phyloP scores from a whole-genome alignment of 1,140 invertebrate genomes.

The Meloidogyne hapla region DNA sequence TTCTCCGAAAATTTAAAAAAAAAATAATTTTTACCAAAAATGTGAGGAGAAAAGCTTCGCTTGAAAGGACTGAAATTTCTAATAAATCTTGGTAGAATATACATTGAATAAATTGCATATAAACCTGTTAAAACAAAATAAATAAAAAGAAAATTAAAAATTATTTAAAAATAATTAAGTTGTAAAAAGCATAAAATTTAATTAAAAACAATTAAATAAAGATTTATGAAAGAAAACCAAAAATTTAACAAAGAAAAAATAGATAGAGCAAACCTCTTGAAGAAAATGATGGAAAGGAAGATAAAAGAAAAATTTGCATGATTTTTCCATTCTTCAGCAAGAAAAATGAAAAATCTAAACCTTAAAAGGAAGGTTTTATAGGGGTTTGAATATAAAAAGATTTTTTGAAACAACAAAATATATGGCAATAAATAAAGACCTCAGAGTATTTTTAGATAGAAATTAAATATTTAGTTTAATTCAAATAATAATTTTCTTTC shows the following conservation, averaged over 20 bases:
- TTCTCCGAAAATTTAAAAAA: too few species aligned
- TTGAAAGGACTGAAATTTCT: slow-evolving; percentile 1
- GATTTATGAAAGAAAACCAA: neutral
- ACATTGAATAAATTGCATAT: neutral
- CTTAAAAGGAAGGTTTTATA: too few species aligned
- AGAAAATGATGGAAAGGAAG: neutral
- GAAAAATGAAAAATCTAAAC: too few species aligned
- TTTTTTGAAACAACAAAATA: neutral
- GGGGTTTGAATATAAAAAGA: too few species aligned
- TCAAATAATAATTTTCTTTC: too few species aligned
- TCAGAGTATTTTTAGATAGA: too few species aligned
- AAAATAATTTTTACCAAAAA: neutral
- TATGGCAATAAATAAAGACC: neutral
- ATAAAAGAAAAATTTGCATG: too few species aligned
- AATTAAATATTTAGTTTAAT: too few species aligned
- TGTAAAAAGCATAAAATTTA: neutral
- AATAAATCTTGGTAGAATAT: neutral
- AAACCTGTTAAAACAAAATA: neutral
- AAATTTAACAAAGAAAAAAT: neutral
- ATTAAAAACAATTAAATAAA: neutral
- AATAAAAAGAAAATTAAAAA: neutral
- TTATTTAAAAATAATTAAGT: neutral
- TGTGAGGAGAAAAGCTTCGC: neutral
- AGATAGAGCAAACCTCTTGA: neutral
- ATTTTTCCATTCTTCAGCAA: too few species aligned